These are phyloP conservation scores for Erethizon dorsatum DNA, from an alignment of 2,797 vertebrate species.

Conservation along the genomic window DNA sequence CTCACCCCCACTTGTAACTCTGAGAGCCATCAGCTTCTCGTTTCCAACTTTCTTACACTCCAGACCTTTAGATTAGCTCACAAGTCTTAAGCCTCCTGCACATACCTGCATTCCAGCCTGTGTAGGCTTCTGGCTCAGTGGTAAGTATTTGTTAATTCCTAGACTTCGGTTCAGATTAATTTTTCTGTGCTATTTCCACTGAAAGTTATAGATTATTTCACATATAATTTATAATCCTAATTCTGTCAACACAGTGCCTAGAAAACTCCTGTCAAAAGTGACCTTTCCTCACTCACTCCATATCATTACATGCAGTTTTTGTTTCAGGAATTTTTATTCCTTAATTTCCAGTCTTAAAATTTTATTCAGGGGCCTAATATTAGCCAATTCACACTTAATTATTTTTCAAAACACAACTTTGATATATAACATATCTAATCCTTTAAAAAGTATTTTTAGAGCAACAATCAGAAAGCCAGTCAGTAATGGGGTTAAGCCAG, in stretches of 20 bases:
- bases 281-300: not conserved
- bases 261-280: not conserved
- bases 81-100: fast-evolving
- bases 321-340: not conserved
- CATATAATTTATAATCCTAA: not conserved
- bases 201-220: not conserved
- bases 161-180: not conserved
- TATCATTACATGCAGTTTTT: not conserved
- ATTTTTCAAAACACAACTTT: constrained; percentile 11
- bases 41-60: not conserved
- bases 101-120: not conserved
- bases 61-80: fast-evolving
- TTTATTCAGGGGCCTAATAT: not conserved
- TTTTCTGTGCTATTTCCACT: not conserved
- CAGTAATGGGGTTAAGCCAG: not conserved
- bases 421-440: not conserved
- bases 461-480: not conserved
- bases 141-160: not conserved
- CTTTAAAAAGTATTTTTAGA: not conserved
- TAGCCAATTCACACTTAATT: constrained; percentile 13
- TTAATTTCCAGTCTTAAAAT: not conserved
- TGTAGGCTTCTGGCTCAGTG: not conserved
- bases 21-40: no score
- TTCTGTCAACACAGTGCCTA: not conserved
- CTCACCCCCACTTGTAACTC: not conserved